Base-by-base conservation (phyloP, 2,113 vertebrate species). In the Romanogobio albipinnatus region DNA sequence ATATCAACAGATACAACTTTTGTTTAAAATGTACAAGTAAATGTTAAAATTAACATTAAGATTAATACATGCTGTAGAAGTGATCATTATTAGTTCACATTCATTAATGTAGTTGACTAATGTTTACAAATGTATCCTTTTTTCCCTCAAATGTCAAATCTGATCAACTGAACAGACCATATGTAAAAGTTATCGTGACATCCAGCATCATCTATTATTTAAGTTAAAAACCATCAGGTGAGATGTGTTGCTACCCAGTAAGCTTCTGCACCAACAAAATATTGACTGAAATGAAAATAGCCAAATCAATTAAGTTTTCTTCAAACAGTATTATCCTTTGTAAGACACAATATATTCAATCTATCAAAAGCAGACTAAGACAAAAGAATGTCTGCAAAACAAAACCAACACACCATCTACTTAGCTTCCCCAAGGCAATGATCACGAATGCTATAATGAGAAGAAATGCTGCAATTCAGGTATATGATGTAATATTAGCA, bases 391-490 rank as follows among this genome's bases (percentile, higher is more conserved):
- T 22, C 53, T 19, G 17, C 10, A 49, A 47, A 49, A 13, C 3
- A 10, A 49, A 49, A 11, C 47, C 10, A 3, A 0, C 17, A 19
- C 17, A 19, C 62, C 11, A 45, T 26, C 36, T 17, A 36, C 11
- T 45, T 36, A 36, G 17, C 2, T 43, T 24, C 36, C 53, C 8
- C 24, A 4, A 79, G 14, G 56, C 14, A 62, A 15, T 15, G 9
- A 19, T 4, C 15, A 2, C 5, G 29, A 33, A 3, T 19, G 2
- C 14, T 45, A 45, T 39, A 24, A 36, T n/a, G 4, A 43, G 13
- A n/a, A 17, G 39, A n/a, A 62, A 79, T 47, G 76, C 39, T 47
- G 76, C 45, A 79, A 61, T 79, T 45, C 76, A 45, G 76, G 76
- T 79, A 26, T 19, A 15, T 17, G 36, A 10, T 79, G 6, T n/a